Conservation (phyloP, 2,797 vertebrate genomes). For the Cynodonichthys magdalenae region DNA sequence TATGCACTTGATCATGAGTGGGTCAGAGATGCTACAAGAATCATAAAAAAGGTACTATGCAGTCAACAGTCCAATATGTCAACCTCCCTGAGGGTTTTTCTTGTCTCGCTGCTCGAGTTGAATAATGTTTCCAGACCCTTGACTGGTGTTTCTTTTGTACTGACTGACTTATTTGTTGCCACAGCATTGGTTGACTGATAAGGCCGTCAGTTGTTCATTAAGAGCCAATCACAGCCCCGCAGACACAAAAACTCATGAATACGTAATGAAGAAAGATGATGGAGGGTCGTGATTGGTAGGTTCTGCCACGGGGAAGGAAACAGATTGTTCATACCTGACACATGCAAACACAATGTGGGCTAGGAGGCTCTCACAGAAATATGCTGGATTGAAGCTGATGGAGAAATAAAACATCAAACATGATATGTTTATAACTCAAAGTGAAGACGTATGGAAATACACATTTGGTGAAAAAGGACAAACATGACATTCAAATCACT, state of each 20-base stretch:
- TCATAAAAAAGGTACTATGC: conserved; percentile 52
- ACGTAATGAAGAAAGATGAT: conserved; percentile 73
- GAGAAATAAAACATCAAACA: background rate
- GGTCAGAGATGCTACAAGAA: conserved; percentile 44
- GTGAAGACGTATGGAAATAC: background rate
- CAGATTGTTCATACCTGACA: conserved; percentile 59
- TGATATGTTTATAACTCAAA: conserved; percentile 17
- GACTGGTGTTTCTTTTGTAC: conserved; percentile 66
- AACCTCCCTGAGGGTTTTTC: conserved; percentile 48
- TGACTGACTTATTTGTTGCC: conserved; percentile 70
- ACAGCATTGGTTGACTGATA: conserved; percentile 69
- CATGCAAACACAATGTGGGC: conserved; percentile 19
- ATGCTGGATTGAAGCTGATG: background rate
- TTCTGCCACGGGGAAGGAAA: conserved; percentile 60
- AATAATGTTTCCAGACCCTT: conserved; percentile 64
- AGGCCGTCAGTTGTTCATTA: conserved; percentile 75
- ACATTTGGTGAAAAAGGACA: conserved; percentile 7
- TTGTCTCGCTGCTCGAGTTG: conserved; percentile 51
- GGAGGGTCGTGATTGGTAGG: conserved; percentile 68
- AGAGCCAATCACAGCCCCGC: conserved; percentile 74
- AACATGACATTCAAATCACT: background rate
- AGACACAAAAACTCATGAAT: conserved; percentile 79
- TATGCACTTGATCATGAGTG: conserved; percentile 48
- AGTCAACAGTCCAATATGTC: conserved; percentile 63
- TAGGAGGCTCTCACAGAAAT: conserved; percentile 1